Evolutionary conservation across 2,113 vertebrate genomes (phyloP), one percentile per base, ranked within the genome.

Genomic region (Cyprinodon brontotheroides): DNA sequence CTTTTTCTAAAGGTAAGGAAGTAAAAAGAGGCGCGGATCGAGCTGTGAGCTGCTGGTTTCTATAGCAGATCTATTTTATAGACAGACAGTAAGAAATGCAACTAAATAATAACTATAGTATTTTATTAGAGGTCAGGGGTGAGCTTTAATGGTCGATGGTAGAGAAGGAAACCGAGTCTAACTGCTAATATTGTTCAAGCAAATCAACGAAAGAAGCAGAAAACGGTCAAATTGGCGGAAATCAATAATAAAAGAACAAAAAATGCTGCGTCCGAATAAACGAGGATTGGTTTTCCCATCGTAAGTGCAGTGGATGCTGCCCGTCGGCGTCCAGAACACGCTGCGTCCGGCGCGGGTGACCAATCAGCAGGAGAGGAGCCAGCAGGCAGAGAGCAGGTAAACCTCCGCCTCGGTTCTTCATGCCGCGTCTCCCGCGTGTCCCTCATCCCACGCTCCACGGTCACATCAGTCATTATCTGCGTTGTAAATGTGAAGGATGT

Each of bases 381-480:
- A 73, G 38, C 68, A 74, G 75, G 72, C 57, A 15, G 12, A 70
- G 68, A 82, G 84, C 94, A 96, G 95, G 95, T 97, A 96, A 94
- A 92, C 78, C 77, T 80, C 83, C 68, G 50, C n/a, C n/a, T n/a
- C n/a, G n/a, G n/a, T n/a, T n/a, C n/a, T n/a, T n/a, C n/a, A n/a
- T n/a, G n/a, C 83, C 80, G 77, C 76, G 80, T 82, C 89, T 87
- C 75, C 76, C 70, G 69, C 39, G 87, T 80, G 85, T 87, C 79
- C 84, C 72, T 20, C 81, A 41, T 75, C 74, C 78, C 86, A 73
- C 81, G 85, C 86, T 92, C 83, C 87, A 74, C 77, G 77, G 77
- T 91, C 92, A 70, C 87, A 89, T 87, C 93, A 96, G 94, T 94
- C 94, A 95, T 92, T 92, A 93, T 91, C 88, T 79, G 93, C 89